Evolutionary conservation across 2,113 vertebrate genomes (phyloP), one percentile per base, ranked within the genome.

Genomic region (Herpailurus yagouaroundi): DNA sequence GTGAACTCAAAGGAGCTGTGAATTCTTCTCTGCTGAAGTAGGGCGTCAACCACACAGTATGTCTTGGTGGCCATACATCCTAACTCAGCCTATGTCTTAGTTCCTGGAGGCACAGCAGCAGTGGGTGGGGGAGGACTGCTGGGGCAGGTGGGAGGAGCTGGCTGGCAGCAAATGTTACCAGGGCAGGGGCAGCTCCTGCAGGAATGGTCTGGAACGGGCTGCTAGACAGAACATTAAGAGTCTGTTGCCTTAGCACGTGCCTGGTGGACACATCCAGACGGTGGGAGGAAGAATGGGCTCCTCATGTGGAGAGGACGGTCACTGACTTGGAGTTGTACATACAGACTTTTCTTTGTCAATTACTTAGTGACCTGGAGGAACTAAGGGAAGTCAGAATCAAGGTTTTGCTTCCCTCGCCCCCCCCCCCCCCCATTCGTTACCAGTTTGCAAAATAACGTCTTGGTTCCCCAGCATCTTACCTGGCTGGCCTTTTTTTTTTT

Each of bases 91-190:
- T 29, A 73, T 5, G 25, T n/a, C 41, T 84, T 64, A 27, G 27
- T 79, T 92, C 77, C 55, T 31, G 33, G 48, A 57, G 31, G 18
- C 31, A 21, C 3, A 7, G 77, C 4, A 12, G 12, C 41, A 36
- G 52, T 8, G n/a, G 36, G 0, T 19, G 1, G 63, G 11, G 3
- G 36, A 50, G 48, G 31, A 21, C 12, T 3, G 12, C 2, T 10
- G 38, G 57, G 8, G n/a, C 5, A 0, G 4, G 11, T 4, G 45
- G 38, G 50, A 38, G 64, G n/a, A 52, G 19, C 33, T 38, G 41
- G 52, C 27, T 27, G 64, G 2, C 23, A 79, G 13, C 33, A 23
- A 8, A 23, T 7, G 41, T 38, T 5, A 11, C 21, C 1, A 19
- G 64, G 63, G 50, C 36, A n/a, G 63, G 63, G 69, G n/a, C 63